A percentile compares a stretch with the other conserved stretches of the same genome.
Conservation (phyloP, 1,140 invertebrate species). For the Neodiprion virginianus region DNA sequence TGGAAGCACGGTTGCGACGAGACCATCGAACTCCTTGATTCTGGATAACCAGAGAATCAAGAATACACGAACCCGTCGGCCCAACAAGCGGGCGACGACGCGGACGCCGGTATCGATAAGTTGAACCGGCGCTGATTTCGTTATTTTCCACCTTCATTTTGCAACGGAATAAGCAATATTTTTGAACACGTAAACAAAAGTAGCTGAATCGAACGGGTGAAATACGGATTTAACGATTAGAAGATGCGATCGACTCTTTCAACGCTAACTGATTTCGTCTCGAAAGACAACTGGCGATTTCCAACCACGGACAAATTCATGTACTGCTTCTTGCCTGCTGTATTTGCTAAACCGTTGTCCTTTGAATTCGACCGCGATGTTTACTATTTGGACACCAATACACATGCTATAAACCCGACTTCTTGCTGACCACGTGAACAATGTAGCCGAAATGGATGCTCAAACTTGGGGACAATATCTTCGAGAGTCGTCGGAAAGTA, state of each 20-base stretch:
- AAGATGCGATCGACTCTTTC: too few relatives aligned
- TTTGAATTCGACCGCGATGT: constrained; percentile 1
- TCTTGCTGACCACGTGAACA: not conserved
- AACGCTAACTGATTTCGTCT: not conserved
- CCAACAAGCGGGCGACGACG: constrained; percentile 51
- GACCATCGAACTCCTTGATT: constrained; percentile 50
- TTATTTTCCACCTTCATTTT: constrained; percentile 32
- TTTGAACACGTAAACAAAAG: not conserved
- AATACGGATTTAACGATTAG: not conserved
- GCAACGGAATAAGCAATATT: not conserved
- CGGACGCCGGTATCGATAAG: constrained; percentile 45
- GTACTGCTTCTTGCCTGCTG: not conserved
- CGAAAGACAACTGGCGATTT: not conserved
- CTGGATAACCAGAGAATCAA: constrained; percentile 45
- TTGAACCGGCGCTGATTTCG: constrained; percentile 22
- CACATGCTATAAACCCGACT: not conserved
- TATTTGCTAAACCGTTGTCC: not conserved
- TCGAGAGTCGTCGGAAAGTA: too few relatives aligned
- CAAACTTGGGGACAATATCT: too few relatives aligned
- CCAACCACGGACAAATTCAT: not conserved
- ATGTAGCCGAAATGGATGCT: not conserved
- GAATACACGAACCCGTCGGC: constrained; percentile 50
- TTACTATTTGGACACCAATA: not conserved
- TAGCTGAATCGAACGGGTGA: not conserved
- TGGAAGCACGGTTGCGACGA: constrained; percentile 35